Base-by-base conservation (phyloP, 1,140 invertebrate species). In the Drosophila tristis region DNA sequence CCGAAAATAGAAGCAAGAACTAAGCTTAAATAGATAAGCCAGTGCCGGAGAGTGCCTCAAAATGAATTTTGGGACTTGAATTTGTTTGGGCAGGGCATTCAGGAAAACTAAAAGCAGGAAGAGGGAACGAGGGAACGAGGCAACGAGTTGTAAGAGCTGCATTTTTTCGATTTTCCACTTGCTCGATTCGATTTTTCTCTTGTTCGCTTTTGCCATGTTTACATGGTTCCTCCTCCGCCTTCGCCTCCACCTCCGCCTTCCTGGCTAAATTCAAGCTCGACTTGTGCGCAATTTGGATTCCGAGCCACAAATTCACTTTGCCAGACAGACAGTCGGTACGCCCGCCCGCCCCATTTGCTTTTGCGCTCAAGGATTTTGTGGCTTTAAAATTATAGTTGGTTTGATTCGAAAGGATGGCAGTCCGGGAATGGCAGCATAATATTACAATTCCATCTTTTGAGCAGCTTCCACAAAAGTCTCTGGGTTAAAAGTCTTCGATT, bases 351-450 rank as follows among this genome's bases (percentile, higher is more conserved):
- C 9, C 6, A n/a, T 31, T 13, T 39, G 8, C 5, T 43, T 31
- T 23, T n/a, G 35, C 20, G 16, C 26, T 48, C 45, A 43, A 53
- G 70, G 74, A 81, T 72, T 76, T 79, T 78, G 63, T 77, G 65
- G 79, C 79, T 89, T 89, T 84, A 89, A 89, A 89, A 84, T 89
- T 89, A 89, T 89, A 77, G 79, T 84, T 61, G 72, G 57, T 74
- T 78, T 62, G 82, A 78, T 68, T 59, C 61, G 68, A 42, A 60
- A 64, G 73, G 80, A 74, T 80, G 68, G 45, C 16, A 13, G 11
- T 13, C 48, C 45, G 42, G 48, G 50, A 29, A 25, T 77, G 77
- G 55, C 75, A 61, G 79, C 70, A 81, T 81, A 74, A 66, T 59
- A 74, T 58, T 60, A 70, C 68, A 61, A 68, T 54, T 51, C 54